These are phyloP conservation scores for Cheirogaleus medius DNA, from an alignment of 2,113 vertebrate species.

Conservation along the genomic window DNA sequence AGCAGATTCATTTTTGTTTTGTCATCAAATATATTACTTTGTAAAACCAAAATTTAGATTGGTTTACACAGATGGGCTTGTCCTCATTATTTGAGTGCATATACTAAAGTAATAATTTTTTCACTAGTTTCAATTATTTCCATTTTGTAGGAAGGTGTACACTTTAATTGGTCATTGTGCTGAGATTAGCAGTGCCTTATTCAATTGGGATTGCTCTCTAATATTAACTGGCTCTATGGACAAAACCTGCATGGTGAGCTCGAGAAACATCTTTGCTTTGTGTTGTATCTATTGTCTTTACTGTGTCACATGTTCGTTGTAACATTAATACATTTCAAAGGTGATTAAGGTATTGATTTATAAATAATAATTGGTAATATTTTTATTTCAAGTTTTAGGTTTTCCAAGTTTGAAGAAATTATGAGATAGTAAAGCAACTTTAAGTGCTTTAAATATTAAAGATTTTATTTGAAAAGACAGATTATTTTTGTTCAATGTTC, in stretches of 20 bases:
- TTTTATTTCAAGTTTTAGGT: background rate
- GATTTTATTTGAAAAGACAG: background rate
- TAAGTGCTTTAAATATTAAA: background rate
- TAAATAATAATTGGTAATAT: background rate
- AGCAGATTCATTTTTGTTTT: background rate
- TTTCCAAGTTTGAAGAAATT: background rate
- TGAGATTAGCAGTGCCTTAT: conserved; percentile 93
- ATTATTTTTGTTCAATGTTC: background rate
- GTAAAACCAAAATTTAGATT: background rate
- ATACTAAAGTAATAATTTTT: background rate
- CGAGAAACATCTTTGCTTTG: background rate
- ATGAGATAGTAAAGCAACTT: background rate
- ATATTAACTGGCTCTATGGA: conserved; percentile 94
- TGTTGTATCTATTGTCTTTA: background rate
- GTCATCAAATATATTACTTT: background rate
- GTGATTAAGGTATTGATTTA: background rate
- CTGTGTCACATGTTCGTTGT: background rate
- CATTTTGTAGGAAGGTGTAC: conserved; percentile 86
- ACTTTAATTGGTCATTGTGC: conserved; percentile 90
- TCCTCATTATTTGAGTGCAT: background rate
- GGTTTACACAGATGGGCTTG: background rate
- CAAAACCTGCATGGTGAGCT: conserved; percentile 93
- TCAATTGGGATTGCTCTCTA: conserved; percentile 95
- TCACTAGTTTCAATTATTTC: background rate
- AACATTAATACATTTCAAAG: background rate